These are phyloP conservation scores for Drosophila bifasciata DNA, from an alignment of 1,140 invertebrate genomes.

Conservation along the genomic window DNA sequence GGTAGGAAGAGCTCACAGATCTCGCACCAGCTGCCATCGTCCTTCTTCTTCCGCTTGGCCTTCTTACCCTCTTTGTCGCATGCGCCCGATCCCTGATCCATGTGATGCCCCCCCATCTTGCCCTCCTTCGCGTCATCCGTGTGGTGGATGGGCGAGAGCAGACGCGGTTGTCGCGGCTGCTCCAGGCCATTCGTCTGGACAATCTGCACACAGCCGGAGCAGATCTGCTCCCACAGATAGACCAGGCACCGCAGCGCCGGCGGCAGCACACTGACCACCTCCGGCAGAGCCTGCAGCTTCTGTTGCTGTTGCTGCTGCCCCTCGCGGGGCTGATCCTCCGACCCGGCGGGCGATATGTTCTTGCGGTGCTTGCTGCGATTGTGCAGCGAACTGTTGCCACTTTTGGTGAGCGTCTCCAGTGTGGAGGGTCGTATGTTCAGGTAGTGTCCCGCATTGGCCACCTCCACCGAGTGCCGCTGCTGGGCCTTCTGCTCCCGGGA, in stretches of 20 bases:
- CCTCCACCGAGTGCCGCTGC: slow-evolving; percentile 94
- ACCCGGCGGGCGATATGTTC: slow-evolving; percentile 24
- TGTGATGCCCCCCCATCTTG: slow-evolving; percentile 20
- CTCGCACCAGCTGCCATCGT: slow-evolving; percentile 88
- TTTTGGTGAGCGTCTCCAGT: slow-evolving; percentile 90
- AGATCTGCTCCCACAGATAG: slow-evolving; percentile 95
- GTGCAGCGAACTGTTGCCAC: slow-evolving; percentile 85
- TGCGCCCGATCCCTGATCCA: slow-evolving; percentile 15
- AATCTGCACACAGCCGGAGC: slow-evolving; percentile 87
- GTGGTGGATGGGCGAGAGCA: slow-evolving; percentile 38
- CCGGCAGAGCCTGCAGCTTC: slow-evolving; percentile 74
- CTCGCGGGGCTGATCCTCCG: slow-evolving; percentile 5
- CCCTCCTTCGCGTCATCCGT: slow-evolving; percentile 83
- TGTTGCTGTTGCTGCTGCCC: slow-evolving; percentile 24
- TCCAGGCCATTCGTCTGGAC: slow-evolving; percentile 79
- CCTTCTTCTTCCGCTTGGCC: slow-evolving; percentile 86
- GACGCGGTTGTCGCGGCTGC: slow-evolving; percentile 58
- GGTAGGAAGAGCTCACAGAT: slow-evolving; percentile 92
- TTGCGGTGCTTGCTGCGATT: slow-evolving; percentile 82
- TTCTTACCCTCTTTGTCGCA: slow-evolving; percentile 85
- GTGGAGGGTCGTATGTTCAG: slow-evolving; percentile 91
- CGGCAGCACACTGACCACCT: slow-evolving; percentile 88
- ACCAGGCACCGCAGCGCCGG: slow-evolving; percentile 93
- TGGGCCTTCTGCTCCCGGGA: slow-evolving; percentile 86
- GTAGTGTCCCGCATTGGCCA: slow-evolving; percentile 91